Evolutionary conservation across 92 coral and sea anemone genomes (phyloP).

Genomic region (Palythoa heliodiscus): DNA sequence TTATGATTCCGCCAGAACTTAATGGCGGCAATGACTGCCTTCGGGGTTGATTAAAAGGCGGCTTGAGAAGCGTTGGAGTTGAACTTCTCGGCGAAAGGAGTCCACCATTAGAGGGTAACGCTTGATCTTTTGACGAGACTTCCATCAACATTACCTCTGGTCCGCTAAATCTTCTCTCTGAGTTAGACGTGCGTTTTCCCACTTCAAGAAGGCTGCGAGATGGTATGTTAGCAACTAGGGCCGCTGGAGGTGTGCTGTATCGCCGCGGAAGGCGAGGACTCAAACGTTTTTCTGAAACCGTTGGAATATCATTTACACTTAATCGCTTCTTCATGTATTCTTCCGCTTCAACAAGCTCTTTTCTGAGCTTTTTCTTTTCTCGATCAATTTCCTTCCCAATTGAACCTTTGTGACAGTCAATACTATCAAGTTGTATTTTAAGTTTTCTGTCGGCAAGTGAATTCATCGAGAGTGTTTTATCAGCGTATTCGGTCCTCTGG

Average conservation of each 20-base stretch:
- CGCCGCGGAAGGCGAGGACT: conserved; percentile 85
- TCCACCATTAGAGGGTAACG: not conserved
- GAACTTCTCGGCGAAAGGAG: conserved; percentile 61
- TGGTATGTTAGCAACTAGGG: conserved; percentile 56
- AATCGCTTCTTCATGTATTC: conserved; percentile 58
- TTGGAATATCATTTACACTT: conserved; percentile 48
- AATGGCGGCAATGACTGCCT: conserved; percentile 86
- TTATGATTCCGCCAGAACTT: conserved; percentile 66
- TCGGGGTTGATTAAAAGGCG: conserved; percentile 82
- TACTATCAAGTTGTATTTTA: conserved; percentile 68
- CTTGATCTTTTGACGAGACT: conserved; percentile 3
- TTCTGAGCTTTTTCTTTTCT: conserved; percentile 68
- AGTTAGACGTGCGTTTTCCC: conserved; percentile 55
- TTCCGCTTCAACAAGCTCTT: conserved; percentile 76
- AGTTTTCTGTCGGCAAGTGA: conserved; percentile 84
- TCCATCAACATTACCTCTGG: conserved; percentile 64
- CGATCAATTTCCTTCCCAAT: conserved; percentile 80
- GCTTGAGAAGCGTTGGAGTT: conserved; percentile 62
- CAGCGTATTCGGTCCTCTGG: conserved; percentile 88
- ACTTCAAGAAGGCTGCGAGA: conserved; percentile 48
- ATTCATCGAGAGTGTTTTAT: conserved; percentile 82
- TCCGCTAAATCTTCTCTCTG: conserved; percentile 55
- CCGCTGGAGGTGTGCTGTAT: conserved; percentile 72
- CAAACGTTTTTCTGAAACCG: conserved; percentile 48
- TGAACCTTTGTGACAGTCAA: conserved; percentile 68